Base-by-base conservation (phyloP, 2,113 vertebrate genomes). In the Elgaria multicarinata region DNA sequence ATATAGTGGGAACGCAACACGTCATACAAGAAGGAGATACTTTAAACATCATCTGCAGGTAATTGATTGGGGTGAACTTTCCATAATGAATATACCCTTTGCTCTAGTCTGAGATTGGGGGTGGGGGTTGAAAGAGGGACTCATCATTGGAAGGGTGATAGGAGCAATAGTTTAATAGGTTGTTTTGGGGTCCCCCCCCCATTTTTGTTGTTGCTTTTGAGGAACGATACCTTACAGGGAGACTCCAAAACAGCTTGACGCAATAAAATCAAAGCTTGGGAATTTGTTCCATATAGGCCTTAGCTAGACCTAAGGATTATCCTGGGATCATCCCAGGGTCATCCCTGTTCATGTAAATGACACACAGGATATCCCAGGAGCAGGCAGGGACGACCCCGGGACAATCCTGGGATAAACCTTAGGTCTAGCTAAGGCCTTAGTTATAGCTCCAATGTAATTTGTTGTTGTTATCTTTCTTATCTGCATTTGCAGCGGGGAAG, bases 41-140 rank as follows among this genome's bases (percentile, higher is more conserved):
- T 13, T 97, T 99, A 86, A 95, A 94, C 89, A 97, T 99, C 93
- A 96, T 96, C 88, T 99, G 99, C 98, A 99, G 98, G 99, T 99
- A 97, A 97, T 97, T 39, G 80, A 2, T 16, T 46, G 72, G 87
- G 31, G 44, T 88, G 85, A 33, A 10, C 80, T 90, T 92, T 78
- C 78, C 16, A 85, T n/a, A 83, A 88, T 84, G 96, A 67, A 85
- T 87, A 76, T 67, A 94, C 82, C 62, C 3, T 83, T n/a, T 95
- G 91, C 91, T 46, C 79, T 89, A 91, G 90, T 87, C 31, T 58
- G 24, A 28, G 12, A 88, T 87, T 91, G 75, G 74, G n/a, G 93
- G 90, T 92, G 67, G 87, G 83, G 85, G 89, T 89, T 87, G 92
- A 90, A 82, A 58, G 50, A 87, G 58, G 12, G 39, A 78, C 22